Evolutionary conservation across 2,888 invertebrate species (phyloP).

Genomic region (Oscheius myriophilus): DNA sequence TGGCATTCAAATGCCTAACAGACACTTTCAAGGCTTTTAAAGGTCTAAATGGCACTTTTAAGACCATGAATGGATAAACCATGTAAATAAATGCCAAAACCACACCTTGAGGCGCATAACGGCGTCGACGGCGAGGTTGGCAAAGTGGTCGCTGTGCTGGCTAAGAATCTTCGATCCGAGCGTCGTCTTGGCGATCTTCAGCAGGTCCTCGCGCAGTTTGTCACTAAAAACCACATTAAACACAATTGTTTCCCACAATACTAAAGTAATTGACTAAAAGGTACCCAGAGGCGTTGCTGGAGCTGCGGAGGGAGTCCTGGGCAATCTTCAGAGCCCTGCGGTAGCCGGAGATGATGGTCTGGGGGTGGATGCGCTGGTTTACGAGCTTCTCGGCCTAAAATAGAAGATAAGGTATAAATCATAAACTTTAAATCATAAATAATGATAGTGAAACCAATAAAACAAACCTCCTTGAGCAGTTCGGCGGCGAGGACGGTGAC

Average conservation of each 20-base stretch:
- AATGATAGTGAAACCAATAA: neutral
- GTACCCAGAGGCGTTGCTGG: constrained; percentile 83
- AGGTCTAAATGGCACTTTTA: no score
- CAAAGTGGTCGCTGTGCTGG: constrained; percentile 95
- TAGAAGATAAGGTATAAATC: no score
- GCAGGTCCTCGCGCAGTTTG: constrained; percentile 83
- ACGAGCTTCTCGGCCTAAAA: constrained; percentile 87
- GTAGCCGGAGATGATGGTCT: constrained; percentile 96
- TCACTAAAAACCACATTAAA: constrained; percentile 39
- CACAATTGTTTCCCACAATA: neutral
- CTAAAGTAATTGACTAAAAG: neutral
- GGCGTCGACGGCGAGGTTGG: constrained; percentile 93
- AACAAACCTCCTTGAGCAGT: constrained; percentile 79
- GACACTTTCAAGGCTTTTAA: no score
- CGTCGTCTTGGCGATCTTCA: constrained; percentile 97
- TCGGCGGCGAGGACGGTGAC: constrained; percentile 95
- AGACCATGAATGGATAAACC: no score
- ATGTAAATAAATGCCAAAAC: neutral
- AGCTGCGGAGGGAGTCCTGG: constrained; percentile 81
- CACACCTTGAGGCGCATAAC: constrained; percentile 84
- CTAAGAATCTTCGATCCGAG: constrained; percentile 96
- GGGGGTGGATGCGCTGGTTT: constrained; percentile 93
- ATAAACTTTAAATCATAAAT: neutral
- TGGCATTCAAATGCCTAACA: no score
- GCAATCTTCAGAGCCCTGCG: constrained; percentile 87